These are phyloP conservation scores for Volucella inflata DNA, from an alignment of 2,888 invertebrate species.

Conservation along the genomic window DNA sequence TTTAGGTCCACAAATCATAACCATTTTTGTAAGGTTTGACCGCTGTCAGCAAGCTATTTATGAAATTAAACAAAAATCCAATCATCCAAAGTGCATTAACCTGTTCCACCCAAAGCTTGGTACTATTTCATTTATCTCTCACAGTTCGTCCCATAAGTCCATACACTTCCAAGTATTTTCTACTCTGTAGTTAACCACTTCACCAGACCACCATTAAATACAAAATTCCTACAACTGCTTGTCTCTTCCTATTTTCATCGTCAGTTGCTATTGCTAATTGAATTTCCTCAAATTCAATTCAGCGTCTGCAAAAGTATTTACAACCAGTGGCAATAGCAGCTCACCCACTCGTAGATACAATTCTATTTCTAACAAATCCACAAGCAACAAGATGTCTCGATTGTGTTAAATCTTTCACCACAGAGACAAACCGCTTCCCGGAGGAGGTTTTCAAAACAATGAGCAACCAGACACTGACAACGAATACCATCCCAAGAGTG, in stretches of 20 bases:
- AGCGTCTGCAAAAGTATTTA: constrained; percentile 56
- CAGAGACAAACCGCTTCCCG: constrained; percentile 18
- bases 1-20: too few species aligned
- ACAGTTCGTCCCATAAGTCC: too few species aligned
- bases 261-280: constrained; percentile 62
- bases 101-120: too few species aligned
- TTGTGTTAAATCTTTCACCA: constrained; percentile 71
- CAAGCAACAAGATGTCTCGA: constrained; percentile 59
- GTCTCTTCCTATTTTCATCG: constrained; percentile 58
- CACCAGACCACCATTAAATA: constrained; percentile 46
- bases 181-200: constrained; percentile 16
- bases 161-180: too few species aligned
- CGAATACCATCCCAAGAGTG: constrained; percentile 29
- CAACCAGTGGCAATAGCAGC: constrained; percentile 17
- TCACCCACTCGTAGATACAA: constrained; percentile 24
- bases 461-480: constrained; percentile 53
- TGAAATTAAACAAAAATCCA: too few species aligned
- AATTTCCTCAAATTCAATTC: constrained; percentile 65
- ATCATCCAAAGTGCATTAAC: too few species aligned
- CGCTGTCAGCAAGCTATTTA: too few species aligned
- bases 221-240: constrained; percentile 32
- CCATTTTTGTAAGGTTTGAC: too few species aligned
- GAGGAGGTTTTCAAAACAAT: constrained; percentile 56
- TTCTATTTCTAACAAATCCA: constrained; percentile 22
- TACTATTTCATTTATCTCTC: too few species aligned